phyloP scores from a whole-genome alignment of 2,797 vertebrate species.

The Miichthys miiuy region DNA sequence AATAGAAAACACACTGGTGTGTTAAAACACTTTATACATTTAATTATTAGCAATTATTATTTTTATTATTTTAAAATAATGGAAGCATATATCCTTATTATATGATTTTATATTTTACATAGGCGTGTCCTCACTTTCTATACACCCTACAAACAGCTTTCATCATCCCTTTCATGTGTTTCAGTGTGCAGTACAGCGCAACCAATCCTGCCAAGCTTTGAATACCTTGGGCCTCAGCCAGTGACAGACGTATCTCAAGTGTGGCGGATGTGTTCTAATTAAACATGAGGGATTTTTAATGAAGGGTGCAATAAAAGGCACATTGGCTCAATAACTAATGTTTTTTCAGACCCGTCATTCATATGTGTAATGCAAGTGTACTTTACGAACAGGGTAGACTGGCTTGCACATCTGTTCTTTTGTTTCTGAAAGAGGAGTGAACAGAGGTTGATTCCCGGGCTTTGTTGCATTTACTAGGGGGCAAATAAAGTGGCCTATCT shows the following conservation, averaged over 20 bases:
- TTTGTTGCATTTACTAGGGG: conserved; percentile 58
- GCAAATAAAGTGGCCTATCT: conserved; percentile 51
- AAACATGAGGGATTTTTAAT: conserved; percentile 82
- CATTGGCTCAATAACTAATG: conserved; percentile 55
- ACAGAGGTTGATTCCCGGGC: conserved; percentile 45
- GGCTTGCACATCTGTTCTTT: conserved; percentile 77
- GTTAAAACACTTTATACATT: no score
- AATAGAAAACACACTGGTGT: not conserved
- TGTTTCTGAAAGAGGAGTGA: conserved; percentile 57
- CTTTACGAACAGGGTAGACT: conserved; percentile 30
- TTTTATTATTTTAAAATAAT: no score
- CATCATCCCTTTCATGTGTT: conserved; percentile 52
- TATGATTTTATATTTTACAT: conserved; percentile 3
- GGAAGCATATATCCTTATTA: not conserved
- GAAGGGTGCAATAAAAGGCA: conserved; percentile 76
- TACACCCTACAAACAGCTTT: conserved; percentile 15
- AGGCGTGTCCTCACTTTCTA: conserved; percentile 3
- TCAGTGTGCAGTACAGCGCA: conserved; percentile 50
- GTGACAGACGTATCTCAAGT: conserved; percentile 75
- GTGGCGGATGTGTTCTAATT: conserved; percentile 81
- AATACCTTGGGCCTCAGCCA: conserved; percentile 73
- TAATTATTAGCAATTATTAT: no score
- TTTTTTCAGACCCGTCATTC: conserved; percentile 74
- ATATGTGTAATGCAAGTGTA: conserved; percentile 77
- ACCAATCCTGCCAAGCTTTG: conserved; percentile 45